These are phyloP conservation scores for Euura saliciscinereae DNA, from an alignment of 1,140 invertebrate species.

Conservation along the genomic window DNA sequence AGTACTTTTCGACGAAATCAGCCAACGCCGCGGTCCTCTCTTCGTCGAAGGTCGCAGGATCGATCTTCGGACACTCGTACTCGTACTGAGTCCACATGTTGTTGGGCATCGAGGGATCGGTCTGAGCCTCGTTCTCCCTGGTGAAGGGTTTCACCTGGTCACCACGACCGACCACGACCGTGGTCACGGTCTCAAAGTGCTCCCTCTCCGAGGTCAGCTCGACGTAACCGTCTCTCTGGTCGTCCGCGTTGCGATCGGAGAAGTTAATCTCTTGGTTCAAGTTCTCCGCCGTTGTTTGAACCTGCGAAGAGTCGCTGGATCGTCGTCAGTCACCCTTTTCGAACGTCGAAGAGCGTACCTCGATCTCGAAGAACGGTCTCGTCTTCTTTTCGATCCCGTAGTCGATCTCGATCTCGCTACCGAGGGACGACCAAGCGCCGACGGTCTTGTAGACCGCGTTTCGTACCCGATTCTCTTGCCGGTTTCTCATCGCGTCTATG, in stretches of 20 bases:
- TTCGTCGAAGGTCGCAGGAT: constrained; percentile 55
- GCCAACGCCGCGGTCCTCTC: constrained; percentile 53
- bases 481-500: constrained; percentile 63
- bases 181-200: constrained; percentile 64
- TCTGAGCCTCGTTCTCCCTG: constrained; percentile 65
- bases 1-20: constrained; percentile 37
- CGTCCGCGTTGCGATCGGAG: constrained; percentile 57
- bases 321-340: too few relatives aligned
- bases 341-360: constrained; percentile 57
- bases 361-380: constrained; percentile 67
- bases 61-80: constrained; percentile 43
- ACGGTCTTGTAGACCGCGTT: constrained; percentile 67
- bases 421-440: constrained; percentile 65
- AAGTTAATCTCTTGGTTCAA: constrained; percentile 29
- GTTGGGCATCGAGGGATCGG: constrained; percentile 65
- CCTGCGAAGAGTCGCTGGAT: constrained; percentile 21
- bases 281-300: constrained; percentile 33
- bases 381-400: constrained; percentile 58
- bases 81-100: constrained; percentile 71
- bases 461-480: constrained; percentile 68
- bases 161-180: constrained; percentile 31
- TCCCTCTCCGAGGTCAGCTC: constrained; percentile 65
- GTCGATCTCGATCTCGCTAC: constrained; percentile 69
- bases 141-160: constrained; percentile 52
- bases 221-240: constrained; percentile 69